Evolutionary conservation across 2,113 vertebrate genomes (phyloP).

Genomic region (Sander lucioperca): DNA sequence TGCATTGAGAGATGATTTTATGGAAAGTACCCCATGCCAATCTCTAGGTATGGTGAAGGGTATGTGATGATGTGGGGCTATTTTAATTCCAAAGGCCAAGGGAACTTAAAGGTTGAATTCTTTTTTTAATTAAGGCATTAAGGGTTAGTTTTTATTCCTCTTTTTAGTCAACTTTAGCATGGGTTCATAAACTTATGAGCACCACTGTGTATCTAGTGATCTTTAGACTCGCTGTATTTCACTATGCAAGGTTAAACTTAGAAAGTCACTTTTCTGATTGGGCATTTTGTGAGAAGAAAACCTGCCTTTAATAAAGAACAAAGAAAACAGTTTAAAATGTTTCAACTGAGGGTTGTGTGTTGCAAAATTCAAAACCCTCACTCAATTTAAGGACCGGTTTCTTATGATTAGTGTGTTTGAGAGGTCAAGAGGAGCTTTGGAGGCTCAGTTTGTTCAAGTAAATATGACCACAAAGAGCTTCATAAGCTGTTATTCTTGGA

Average conservation of each 20-base stretch:
- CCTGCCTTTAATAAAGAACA: neutral
- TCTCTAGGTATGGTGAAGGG: too few species aligned
- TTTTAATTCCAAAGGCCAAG: too few species aligned
- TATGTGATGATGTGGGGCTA: too few species aligned
- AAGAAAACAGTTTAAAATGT: neutral
- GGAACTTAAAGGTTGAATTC: too few species aligned
- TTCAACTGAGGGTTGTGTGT: neutral
- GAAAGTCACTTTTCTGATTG: neutral
- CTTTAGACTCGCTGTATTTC: too few species aligned
- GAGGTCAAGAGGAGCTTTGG: slow-evolving; percentile 30
- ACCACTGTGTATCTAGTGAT: too few species aligned
- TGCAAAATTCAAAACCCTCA: slow-evolving; percentile 18
- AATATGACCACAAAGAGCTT: neutral
- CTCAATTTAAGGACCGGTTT: neutral
- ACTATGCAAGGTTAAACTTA: neutral
- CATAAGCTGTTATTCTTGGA: slow-evolving; percentile 51
- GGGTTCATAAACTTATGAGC: too few species aligned
- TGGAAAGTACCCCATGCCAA: too few species aligned
- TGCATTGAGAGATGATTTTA: too few species aligned
- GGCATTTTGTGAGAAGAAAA: neutral
- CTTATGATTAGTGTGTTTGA: slow-evolving; percentile 9
- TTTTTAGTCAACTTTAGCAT: too few species aligned
- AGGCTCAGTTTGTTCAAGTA: slow-evolving; percentile 11
- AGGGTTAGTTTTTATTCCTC: too few species aligned
- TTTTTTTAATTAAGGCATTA: too few species aligned